Percentiles rank a stretch among this genome's conserved stretches.
phyloP scores from a whole-genome alignment of 2,888 invertebrate genomes.

The Lobophora halterata region DNA sequence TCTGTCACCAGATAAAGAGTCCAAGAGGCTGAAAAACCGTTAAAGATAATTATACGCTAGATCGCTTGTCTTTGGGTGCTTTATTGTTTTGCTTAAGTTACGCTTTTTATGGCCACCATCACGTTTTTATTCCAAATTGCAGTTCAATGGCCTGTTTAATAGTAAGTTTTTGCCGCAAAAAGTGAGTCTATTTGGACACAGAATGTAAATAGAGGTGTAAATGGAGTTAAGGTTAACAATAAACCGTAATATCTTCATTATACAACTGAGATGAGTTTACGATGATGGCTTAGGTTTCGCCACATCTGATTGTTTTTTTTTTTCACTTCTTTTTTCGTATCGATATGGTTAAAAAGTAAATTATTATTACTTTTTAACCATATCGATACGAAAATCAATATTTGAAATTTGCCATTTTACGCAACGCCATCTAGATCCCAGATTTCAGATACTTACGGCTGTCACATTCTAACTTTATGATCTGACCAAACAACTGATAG shows the following conservation, averaged over 20 bases:
- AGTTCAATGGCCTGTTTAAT: slow-evolving; percentile 28
- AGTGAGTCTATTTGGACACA: slow-evolving; percentile 9
- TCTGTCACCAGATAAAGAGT: slow-evolving; percentile 9
- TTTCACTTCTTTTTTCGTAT: too few species aligned
- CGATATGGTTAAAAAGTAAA: too few species aligned
- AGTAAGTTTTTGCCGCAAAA: slow-evolving; percentile 21
- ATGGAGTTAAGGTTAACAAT: slow-evolving; percentile 12
- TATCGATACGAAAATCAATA: too few species aligned
- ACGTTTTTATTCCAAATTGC: slow-evolving; percentile 21
- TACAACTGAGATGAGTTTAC: background rate
- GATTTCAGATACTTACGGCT: too few species aligned
- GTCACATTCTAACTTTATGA: too few species aligned
- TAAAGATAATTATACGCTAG: slow-evolving; percentile 34
- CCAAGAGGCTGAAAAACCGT: slow-evolving; percentile 24
- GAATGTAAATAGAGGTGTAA: slow-evolving; percentile 13
- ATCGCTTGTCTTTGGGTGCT: slow-evolving; percentile 29
- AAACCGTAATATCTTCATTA: slow-evolving; percentile 8
- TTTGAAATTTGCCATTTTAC: too few species aligned
- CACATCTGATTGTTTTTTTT: too few species aligned
- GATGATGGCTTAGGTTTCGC: slow-evolving; percentile 1
- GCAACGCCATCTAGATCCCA: too few species aligned
- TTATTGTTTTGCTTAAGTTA: slow-evolving; percentile 25
- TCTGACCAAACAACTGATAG: too few species aligned
- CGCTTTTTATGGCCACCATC: slow-evolving; percentile 22
- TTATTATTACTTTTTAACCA: too few species aligned